Base-by-base conservation (phyloP, 1,140 invertebrate genomes). In the Drosophila pseudoananassae region DNA sequence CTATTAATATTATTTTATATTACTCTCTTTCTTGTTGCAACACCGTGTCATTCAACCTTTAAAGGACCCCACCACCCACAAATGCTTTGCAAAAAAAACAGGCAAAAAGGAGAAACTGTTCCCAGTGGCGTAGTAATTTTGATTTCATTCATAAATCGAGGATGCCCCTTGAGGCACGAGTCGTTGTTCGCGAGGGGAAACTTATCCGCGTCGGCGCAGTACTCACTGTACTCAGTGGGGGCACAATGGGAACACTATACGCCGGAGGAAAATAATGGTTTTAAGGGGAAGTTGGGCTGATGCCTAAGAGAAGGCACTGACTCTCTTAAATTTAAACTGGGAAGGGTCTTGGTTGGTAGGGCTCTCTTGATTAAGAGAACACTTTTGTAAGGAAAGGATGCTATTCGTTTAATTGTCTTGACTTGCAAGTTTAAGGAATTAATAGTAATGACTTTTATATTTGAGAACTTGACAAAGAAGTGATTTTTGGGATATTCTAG, bases 111-210 rank as follows among this genome's bases (percentile, higher is more conserved):
- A 29, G 27, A 23, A 58, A 64, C 50, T 76, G 73, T 77, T 60
- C 61, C 72, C 54, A 54, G 49, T 43, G 27, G 53, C 54, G 54
- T 76, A 76, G 71, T 76, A 76, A 66, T 23, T 43, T 59, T 46
- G 25, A 60, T 47, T 82, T 82, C 78, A 82, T 82, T 82, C 78
- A 82, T 82, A 77, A 82, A 74, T 82, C 51, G 58, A 23, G 27
- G 9, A 14, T 9, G 50, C 43, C 70, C 59, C 31, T 45, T 36
- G 31, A 14, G 29, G 7, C 46, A 46, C 27, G 56, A 72, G 14
- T 46, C 8, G 9, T 7, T 15, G 12, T 12, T 0, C 4, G 7
- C 3, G 0, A 49, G 76, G 78, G 55, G 78, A 64, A 74, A 10
- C 50, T 80, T 82, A 82, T 82, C 78, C 78, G 78, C 78, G 78